phyloP scores from a whole-genome alignment of 2,113 vertebrate genomes.

The Thinocorus orbignyianus region DNA sequence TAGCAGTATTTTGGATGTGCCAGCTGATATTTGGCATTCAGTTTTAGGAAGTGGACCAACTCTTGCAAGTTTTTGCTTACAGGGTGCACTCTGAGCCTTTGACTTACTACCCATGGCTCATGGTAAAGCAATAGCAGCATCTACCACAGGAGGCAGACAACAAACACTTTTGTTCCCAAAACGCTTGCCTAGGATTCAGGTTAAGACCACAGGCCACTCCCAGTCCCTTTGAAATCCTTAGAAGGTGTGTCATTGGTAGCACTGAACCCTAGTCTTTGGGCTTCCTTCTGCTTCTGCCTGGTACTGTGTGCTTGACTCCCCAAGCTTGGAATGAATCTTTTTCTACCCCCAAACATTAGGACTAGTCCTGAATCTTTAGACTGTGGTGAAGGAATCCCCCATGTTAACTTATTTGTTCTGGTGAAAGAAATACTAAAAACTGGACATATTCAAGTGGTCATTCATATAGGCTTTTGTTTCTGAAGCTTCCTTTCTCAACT shows the following conservation, averaged over 20 bases:
- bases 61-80: not conserved
- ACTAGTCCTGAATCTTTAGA: not conserved
- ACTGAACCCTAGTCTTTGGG: not conserved
- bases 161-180: accelerated
- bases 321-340: not conserved
- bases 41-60: accelerated
- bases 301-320: accelerated
- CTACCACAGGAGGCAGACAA: not conserved
- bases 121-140: not conserved
- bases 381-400: not conserved
- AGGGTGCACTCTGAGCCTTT: not conserved
- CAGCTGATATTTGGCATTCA: not conserved
- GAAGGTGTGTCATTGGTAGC: not conserved
- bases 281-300: not conserved
- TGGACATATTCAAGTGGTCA: not conserved
- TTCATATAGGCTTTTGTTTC: not conserved
- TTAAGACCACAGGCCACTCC: not conserved
- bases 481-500: not conserved
- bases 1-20: not conserved
- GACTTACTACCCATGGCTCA: accelerated
- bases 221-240: not conserved
- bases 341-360: not conserved
- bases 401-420: not conserved
- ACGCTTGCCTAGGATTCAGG: not conserved
- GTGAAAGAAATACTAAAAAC: not conserved